phyloP scores from a whole-genome alignment of 2,888 invertebrate species.

The Pantelozetes paolii region DNA sequence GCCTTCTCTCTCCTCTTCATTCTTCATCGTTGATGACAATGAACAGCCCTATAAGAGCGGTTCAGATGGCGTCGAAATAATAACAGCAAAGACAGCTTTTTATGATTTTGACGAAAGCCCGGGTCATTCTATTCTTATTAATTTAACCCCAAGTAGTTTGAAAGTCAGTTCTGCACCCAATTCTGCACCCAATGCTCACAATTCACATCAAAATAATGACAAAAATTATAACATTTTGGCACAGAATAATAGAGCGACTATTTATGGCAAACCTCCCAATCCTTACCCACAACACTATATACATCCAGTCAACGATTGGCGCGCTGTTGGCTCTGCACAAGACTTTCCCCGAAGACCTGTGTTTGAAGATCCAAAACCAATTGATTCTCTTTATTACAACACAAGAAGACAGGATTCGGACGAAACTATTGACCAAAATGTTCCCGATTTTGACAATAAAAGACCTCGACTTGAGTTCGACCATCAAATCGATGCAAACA shows the following conservation, averaged over 20 bases:
- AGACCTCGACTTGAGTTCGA: slow-evolving; percentile 19
- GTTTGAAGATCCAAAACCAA: slow-evolving; percentile 14
- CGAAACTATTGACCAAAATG: not conserved
- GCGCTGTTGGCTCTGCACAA: slow-evolving; percentile 23
- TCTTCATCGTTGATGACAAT: slow-evolving; percentile 15
- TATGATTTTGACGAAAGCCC: slow-evolving; percentile 14
- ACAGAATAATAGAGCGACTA: slow-evolving; percentile 19
- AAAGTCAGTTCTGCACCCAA: slow-evolving; percentile 25
- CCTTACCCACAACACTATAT: slow-evolving; percentile 8
- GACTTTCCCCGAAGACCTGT: slow-evolving; percentile 18
- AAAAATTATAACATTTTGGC: not conserved
- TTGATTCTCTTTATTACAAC: slow-evolving; percentile 20
- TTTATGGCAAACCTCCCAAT: slow-evolving; percentile 16
- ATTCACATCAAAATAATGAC: too few relatives aligned
- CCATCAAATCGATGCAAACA: not conserved
- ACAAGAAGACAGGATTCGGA: slow-evolving; percentile 16
- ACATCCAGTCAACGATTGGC: slow-evolving; percentile 28
- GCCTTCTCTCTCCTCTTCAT: slow-evolving; percentile 8
- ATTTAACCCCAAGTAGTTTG: slow-evolving; percentile 20
- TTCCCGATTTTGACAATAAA: not conserved
- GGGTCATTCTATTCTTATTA: slow-evolving; percentile 37
- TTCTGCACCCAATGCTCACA: not conserved
- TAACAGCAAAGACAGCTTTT: slow-evolving; percentile 38
- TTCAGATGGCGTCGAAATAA: slow-evolving; percentile 35
- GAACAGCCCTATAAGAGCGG: not conserved